A percentile compares a stretch with the other conserved stretches of the same genome.
Conservation (phyloP, 2,113 vertebrate species). For the Pan paniscus region DNA sequence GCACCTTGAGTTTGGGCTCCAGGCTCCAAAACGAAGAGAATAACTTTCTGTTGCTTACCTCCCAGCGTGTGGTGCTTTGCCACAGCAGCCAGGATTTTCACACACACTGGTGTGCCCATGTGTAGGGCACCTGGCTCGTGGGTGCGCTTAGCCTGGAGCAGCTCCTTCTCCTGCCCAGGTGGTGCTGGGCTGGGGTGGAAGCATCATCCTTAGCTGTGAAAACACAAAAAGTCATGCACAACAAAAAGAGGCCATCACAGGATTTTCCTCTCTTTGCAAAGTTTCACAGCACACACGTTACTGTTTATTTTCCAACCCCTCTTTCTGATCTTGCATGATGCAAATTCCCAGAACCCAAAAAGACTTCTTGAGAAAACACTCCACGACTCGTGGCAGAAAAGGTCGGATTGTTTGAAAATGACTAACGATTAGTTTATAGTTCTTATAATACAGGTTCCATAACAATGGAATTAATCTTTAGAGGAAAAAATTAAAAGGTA, state of each 20-base stretch:
- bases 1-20: background rate
- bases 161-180: background rate
- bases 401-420: conserved; percentile 90
- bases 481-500: conserved; percentile 89
- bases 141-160: fast-evolving
- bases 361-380: conserved; percentile 75
- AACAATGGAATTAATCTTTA: conserved; percentile 91
- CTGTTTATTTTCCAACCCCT: background rate
- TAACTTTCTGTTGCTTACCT: too few species aligned
- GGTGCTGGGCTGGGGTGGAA: too few species aligned
- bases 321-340: conserved; percentile 32
- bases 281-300: background rate
- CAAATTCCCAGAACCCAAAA: conserved; percentile 67
- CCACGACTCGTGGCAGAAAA: conserved; percentile 78
- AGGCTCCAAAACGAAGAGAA: background rate
- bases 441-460: conserved; percentile 90
- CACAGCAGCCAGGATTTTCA: background rate
- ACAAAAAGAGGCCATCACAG: background rate
- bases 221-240: background rate
- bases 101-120: too few species aligned
- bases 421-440: conserved; percentile 92
- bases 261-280: fast-evolving
- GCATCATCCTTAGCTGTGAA: fast-evolving
- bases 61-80: too few species aligned
- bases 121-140: background rate